Base-by-base conservation (phyloP, 2,113 vertebrate species). In the Micromys minutus region DNA sequence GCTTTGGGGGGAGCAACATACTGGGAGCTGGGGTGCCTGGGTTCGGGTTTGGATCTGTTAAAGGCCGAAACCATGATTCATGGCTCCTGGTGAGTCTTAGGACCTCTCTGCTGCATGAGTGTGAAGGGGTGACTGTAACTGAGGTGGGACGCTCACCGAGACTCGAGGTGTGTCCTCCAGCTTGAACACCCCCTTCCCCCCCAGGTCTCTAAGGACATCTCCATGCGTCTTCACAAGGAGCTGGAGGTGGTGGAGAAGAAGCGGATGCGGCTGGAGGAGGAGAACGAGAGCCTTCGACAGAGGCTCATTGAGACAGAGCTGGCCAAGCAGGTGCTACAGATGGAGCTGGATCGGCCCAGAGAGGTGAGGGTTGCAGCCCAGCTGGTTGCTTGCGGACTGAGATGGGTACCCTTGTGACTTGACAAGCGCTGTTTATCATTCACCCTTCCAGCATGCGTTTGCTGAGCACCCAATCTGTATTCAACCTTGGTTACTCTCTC, bases 121-220 rank as follows among this genome's bases (percentile, higher is more conserved):
- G 10, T 74, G 52, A 72, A 31, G 57, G 75, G 57, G 71, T 34
- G 22, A 59, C 50, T 71, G 71, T 12, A 7, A 47, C 52, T 31
- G 15, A 13, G 4, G 42, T n/a, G 12, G 21, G 74, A 31, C 50
- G n/a, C 3, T 81, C 65, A 24, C 7, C 59, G 75, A 42, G 47
- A 36, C 57, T 55, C 0, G 0, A 4, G 2, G 39, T 59, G 34
- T n/a, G n/a, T 57, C 16, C 6, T n/a, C 26, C 10, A 10, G 59
- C n/a, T 79, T 61, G 47, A 24, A 47, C 72, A 0, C 22, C 13
- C 74, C 29, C 57, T 61, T 19, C 76, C 12, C 1, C 1, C 83
- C n/a, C 97, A 99, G 99, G 99, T 99, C 98, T 99, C 99, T 34
- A 99, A 99, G 97, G 99, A 99, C 2, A 99, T 99, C 72, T 99